These are phyloP conservation scores for Phrynocephalus vlangalii DNA, from an alignment of 2,797 vertebrate species.

Conservation along the genomic window DNA sequence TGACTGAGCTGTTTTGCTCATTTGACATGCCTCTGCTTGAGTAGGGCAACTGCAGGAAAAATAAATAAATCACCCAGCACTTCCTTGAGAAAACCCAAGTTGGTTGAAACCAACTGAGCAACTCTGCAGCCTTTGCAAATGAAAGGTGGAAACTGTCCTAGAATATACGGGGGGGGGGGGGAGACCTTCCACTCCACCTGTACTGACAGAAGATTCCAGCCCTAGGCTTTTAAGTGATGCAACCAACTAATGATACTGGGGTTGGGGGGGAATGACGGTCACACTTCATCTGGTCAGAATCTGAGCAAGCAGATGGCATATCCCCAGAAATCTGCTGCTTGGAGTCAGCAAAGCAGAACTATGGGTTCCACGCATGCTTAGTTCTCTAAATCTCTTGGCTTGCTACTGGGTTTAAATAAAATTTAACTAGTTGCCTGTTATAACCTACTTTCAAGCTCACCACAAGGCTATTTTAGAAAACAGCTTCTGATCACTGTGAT, in stretches of 20 bases:
- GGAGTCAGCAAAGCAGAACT: not conserved
- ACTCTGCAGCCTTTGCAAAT: no score
- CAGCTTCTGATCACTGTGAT: not conserved
- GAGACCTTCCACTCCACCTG: no score
- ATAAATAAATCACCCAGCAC: no score
- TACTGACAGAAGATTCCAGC: no score
- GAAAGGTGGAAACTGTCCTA: no score
- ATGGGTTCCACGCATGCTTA: slow-evolving; percentile 1
- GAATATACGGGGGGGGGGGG: no score
- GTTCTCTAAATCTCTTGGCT: not conserved
- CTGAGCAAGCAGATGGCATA: slow-evolving; percentile 12
- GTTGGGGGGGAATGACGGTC: not conserved
- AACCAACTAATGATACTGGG: not conserved
- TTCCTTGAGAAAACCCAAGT: no score
- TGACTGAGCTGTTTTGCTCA: no score
- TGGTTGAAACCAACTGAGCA: no score
- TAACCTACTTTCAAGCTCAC: not conserved
- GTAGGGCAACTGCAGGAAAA: no score
- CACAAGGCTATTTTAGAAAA: not conserved
- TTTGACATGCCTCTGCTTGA: no score
- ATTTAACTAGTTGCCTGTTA: not conserved
- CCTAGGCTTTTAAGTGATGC: not conserved
- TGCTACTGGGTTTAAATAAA: not conserved
- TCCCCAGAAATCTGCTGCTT: slow-evolving; percentile 2
- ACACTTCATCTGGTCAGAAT: not conserved